Percentiles rank a stretch among this genome's conserved stretches.
phyloP scores from a whole-genome alignment of 2,888 invertebrate species.

The Drosophila meridiana region DNA sequence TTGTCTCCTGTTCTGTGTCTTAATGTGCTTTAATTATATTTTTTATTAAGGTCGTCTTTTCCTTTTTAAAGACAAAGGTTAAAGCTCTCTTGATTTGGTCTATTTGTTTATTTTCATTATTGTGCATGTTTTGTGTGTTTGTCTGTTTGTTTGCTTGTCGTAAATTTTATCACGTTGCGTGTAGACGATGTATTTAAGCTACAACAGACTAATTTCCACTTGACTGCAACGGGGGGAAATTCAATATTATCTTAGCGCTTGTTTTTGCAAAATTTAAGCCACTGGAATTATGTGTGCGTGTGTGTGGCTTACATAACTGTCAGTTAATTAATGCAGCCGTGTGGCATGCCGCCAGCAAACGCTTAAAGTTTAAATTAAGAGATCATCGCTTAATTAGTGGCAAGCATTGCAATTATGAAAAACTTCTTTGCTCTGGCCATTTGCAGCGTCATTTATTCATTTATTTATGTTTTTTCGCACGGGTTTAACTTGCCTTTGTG shows the following conservation, averaged over 20 bases:
- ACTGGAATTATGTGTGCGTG: slow-evolving; percentile 20
- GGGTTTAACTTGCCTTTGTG: slow-evolving; percentile 13
- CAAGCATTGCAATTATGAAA: slow-evolving; percentile 36
- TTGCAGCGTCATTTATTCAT: slow-evolving; percentile 31
- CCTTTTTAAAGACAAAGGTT: slow-evolving; percentile 21
- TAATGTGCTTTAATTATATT: slow-evolving; percentile 34
- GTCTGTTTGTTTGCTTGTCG: slow-evolving; percentile 41
- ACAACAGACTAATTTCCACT: slow-evolving; percentile 32
- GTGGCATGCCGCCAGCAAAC: slow-evolving; percentile 13
- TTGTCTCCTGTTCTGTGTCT: slow-evolving; percentile 16
- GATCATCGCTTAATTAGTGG: slow-evolving; percentile 62
- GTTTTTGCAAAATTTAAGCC: slow-evolving; percentile 2
- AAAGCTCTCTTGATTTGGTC: slow-evolving; percentile 14
- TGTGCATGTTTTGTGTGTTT: slow-evolving; percentile 5
- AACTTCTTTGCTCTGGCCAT: slow-evolving; percentile 1
- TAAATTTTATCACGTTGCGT: slow-evolving; percentile 44
- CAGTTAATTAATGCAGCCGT: slow-evolving; percentile 41
- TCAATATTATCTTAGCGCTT: slow-evolving; percentile 37
- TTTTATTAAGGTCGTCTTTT: slow-evolving; percentile 32
- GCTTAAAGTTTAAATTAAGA: slow-evolving; percentile 37
- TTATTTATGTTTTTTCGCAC: slow-evolving; percentile 15
- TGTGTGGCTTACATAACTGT: slow-evolving; percentile 24
- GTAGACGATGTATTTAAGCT: slow-evolving; percentile 35
- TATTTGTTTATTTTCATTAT: slow-evolving; percentile 45
- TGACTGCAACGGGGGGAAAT: slow-evolving; percentile 28